Evolutionary conservation across 2,113 vertebrate species (phyloP).

Genomic region (Pteruthius melanotis): DNA sequence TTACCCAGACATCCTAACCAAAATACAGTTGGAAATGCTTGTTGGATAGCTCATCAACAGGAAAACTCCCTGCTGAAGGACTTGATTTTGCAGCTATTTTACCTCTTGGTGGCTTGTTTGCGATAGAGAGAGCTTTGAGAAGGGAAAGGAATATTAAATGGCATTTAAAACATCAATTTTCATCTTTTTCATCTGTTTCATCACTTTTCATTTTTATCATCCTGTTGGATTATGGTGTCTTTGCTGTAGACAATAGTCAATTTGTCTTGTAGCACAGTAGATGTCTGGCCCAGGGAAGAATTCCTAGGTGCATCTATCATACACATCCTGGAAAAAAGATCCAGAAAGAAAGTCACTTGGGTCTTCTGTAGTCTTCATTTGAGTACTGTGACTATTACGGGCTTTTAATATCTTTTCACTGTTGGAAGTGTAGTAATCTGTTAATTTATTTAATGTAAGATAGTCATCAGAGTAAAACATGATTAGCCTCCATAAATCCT

Average conservation of each 20-base stretch:
- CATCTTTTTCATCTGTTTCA: neutral
- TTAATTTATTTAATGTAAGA: neutral
- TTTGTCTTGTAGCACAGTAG: neutral
- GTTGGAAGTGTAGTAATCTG: neutral
- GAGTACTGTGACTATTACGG: fast-evolving
- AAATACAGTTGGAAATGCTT: neutral
- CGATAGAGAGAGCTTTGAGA: neutral
- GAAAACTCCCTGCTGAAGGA: neutral
- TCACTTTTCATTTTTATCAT: neutral
- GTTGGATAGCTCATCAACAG: neutral
- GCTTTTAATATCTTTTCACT: neutral
- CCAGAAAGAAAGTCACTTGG: neutral
- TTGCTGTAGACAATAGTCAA: neutral
- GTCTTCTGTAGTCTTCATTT: neutral
- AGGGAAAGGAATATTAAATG: neutral
- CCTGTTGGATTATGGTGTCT: neutral
- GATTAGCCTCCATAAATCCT: neutral
- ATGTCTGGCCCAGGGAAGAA: neutral
- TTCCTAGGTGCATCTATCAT: neutral
- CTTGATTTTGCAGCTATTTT: neutral
- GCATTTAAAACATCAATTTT: neutral
- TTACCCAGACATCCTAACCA: neutral
- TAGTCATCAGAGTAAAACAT: neutral
- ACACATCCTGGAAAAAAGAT: neutral
- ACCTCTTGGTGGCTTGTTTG: neutral